Evolutionary conservation across 2,888 invertebrate species (phyloP).

Genomic region (Macroteleia sp.): DNA sequence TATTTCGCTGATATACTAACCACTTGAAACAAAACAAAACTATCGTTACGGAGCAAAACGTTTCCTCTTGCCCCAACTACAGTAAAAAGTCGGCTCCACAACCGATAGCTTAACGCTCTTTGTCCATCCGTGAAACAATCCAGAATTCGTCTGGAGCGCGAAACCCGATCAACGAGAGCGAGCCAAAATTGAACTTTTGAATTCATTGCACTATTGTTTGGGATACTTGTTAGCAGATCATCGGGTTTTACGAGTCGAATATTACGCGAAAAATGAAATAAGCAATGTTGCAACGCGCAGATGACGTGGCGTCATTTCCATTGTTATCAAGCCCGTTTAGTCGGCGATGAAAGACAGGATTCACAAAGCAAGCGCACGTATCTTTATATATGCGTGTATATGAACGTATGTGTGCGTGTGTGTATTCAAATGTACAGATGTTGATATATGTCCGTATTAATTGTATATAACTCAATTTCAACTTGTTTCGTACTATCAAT

Average conservation of each 20-base stretch:
- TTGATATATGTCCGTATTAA: slow-evolving; percentile 30
- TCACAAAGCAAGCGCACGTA: slow-evolving; percentile 25
- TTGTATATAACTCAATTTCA: slow-evolving; percentile 53
- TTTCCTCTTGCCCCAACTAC: slow-evolving; percentile 63
- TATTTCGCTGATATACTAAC: slow-evolving; percentile 78
- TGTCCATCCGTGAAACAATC: slow-evolving; percentile 21
- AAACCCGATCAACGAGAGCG: slow-evolving; percentile 16
- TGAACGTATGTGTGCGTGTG: neutral
- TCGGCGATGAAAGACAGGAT: slow-evolving; percentile 43
- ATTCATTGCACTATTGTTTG: slow-evolving; percentile 33
- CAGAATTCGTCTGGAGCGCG: slow-evolving; percentile 18
- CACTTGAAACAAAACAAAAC: slow-evolving; percentile 68
- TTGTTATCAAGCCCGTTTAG: slow-evolving; percentile 41
- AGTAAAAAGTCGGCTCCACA: slow-evolving; percentile 42
- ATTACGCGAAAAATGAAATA: slow-evolving; percentile 44
- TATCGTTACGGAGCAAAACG: slow-evolving; percentile 63
- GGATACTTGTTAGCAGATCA: slow-evolving; percentile 48
- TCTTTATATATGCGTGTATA: neutral
- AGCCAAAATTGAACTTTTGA: slow-evolving; percentile 39
- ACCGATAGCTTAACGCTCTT: neutral
- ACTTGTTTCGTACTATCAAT: slow-evolving; percentile 75
- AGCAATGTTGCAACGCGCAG: slow-evolving; percentile 28
- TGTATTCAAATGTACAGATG: neutral
- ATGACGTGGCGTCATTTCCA: slow-evolving; percentile 51
- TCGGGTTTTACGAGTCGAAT: slow-evolving; percentile 32